Evolutionary conservation across 2,888 invertebrate genomes (phyloP).

Genomic region (Stictocephala bisonia): DNA sequence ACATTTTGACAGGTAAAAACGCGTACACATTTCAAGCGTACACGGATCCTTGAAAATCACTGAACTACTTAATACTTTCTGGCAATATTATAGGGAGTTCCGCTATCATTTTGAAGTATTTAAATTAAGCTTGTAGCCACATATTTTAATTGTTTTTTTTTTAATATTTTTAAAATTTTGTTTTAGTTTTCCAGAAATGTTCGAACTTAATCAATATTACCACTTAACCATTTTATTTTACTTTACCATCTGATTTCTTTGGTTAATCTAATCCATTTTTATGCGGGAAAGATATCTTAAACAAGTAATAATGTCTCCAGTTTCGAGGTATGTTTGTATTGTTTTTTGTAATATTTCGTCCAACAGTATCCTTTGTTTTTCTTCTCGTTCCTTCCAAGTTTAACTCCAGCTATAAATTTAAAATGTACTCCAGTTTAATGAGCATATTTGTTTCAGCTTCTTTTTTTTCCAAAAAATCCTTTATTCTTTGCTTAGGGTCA

Average conservation of each 20-base stretch:
- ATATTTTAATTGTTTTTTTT: background rate
- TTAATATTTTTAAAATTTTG: background rate
- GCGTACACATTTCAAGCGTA: slow-evolving; percentile 54
- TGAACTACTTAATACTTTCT: no score
- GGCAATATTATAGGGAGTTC: no score
- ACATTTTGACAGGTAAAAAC: slow-evolving; percentile 56
- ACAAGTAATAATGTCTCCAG: background rate
- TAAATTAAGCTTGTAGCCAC: background rate
- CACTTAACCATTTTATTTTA: no score
- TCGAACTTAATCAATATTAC: no score
- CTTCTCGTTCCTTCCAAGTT: background rate
- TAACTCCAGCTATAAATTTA: no score
- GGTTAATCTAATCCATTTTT: background rate
- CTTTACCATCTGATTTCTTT: no score
- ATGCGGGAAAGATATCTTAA: background rate
- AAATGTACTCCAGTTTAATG: no score
- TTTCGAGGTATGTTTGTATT: background rate
- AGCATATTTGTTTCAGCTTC: no score
- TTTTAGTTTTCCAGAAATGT: background rate
- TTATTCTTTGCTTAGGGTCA: background rate
- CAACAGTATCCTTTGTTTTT: no score
- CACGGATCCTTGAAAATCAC: background rate
- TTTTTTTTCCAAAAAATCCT: no score
- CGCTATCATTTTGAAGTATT: background rate
- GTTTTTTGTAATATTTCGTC: no score